A percentile compares a stretch with the other conserved stretches of the same genome.
phyloP scores from a whole-genome alignment of 2,113 vertebrate species.

The Manacus vitellinus region DNA sequence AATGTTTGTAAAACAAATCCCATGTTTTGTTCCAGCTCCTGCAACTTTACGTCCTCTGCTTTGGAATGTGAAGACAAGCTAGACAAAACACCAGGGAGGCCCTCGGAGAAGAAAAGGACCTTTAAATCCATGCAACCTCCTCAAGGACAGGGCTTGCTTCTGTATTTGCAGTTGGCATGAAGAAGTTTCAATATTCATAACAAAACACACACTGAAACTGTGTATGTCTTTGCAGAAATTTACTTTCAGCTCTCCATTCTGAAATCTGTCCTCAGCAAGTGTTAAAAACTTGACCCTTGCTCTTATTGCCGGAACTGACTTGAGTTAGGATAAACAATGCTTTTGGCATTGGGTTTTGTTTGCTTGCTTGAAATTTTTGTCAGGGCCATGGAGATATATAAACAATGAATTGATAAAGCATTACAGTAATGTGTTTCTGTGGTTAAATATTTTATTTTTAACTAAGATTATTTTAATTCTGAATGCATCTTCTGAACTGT shows the following conservation, averaged over 20 bases:
- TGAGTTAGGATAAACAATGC: neutral
- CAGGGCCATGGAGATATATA: neutral
- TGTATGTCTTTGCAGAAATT: neutral
- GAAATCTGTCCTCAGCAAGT: neutral
- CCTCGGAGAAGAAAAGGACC: neutral
- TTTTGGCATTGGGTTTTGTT: neutral
- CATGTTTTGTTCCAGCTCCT: neutral
- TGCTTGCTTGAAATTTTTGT: neutral
- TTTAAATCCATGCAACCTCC: neutral
- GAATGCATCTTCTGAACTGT: neutral
- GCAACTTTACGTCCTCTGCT: neutral
- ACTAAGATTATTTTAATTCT: neutral
- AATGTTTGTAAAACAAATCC: constrained; percentile 14
- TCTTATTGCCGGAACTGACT: neutral
- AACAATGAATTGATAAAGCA: constrained; percentile 33
- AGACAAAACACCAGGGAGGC: constrained; percentile 44
- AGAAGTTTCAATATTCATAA: neutral
- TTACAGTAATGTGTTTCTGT: constrained; percentile 35
- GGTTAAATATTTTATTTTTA: constrained; percentile 45
- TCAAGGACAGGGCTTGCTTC: neutral
- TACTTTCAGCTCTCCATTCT: neutral
- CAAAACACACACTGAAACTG: neutral
- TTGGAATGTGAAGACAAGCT: neutral
- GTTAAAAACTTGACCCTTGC: neutral
- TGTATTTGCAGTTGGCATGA: neutral